These are phyloP conservation scores for Podarcis cretensis DNA, from an alignment of 2,113 vertebrate species.

Conservation along the genomic window DNA sequence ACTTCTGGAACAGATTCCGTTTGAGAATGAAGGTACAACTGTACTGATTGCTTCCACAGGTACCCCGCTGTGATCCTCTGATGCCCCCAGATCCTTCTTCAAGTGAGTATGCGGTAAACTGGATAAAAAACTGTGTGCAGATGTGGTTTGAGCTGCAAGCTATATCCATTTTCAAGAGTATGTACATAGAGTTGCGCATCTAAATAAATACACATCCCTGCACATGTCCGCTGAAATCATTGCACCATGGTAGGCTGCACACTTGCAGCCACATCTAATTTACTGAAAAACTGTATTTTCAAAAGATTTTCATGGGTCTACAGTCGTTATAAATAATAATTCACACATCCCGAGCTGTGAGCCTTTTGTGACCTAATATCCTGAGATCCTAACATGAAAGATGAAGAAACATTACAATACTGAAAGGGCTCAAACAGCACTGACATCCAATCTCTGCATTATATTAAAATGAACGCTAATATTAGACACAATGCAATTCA, in stretches of 20 bases:
- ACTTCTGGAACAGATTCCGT: no score
- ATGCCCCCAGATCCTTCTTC: no score
- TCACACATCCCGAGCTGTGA: background rate
- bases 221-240: background rate
- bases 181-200: no score
- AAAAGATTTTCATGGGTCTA: background rate
- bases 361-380: slow-evolving; percentile 1
- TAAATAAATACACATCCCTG: background rate
- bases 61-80: no score
- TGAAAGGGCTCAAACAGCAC: background rate
- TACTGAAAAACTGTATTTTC: background rate
- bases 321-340: background rate
- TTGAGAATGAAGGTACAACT: no score
- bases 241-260: background rate
- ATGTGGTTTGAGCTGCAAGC: no score
- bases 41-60: no score
- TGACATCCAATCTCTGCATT: background rate
- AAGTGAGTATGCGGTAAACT: no score
- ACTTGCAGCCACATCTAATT: background rate
- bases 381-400: background rate
- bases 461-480: background rate
- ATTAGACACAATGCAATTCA: slow-evolving; percentile 35
- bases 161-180: no score
- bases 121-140: no score
- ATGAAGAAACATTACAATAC: background rate